Evolutionary conservation across 2,797 vertebrate genomes (phyloP).

Genomic region (Microctenopoma stevenorrisi): DNA sequence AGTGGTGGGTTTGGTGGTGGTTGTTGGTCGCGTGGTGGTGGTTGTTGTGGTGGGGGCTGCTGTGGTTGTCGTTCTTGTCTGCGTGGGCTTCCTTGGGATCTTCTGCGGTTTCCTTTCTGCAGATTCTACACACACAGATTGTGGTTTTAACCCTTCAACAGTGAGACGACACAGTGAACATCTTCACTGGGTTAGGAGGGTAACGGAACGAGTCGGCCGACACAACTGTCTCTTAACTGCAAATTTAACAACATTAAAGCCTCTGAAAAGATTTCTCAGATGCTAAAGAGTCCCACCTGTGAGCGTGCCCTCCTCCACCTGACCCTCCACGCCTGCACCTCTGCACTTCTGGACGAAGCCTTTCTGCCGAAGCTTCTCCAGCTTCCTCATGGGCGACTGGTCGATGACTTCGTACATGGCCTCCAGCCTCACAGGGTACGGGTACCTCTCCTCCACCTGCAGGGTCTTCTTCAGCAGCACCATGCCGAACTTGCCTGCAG

Average conservation of each 20-base stretch:
- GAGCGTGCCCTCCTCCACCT: slow-evolving; percentile 85
- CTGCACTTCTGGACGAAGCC: slow-evolving; percentile 96
- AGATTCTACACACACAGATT: slow-evolving; percentile 47
- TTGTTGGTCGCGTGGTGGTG: slow-evolving; percentile 45
- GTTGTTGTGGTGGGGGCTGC: slow-evolving; percentile 62
- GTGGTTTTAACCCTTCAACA: no score
- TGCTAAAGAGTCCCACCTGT: slow-evolving; percentile 46
- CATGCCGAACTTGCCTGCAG: slow-evolving; percentile 92
- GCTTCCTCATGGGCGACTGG: slow-evolving; percentile 90
- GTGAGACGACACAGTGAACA: no score
- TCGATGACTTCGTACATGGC: slow-evolving; percentile 97
- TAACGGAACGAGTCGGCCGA: no score
- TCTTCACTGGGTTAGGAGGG: no score
- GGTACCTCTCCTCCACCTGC: slow-evolving; percentile 96
- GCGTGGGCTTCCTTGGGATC: slow-evolving; percentile 64
- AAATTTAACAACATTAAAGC: no score
- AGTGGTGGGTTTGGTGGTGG: slow-evolving; percentile 59
- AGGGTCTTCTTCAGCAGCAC: slow-evolving; percentile 95
- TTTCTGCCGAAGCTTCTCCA: slow-evolving; percentile 95
- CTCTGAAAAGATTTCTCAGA: background rate
- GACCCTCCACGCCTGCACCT: slow-evolving; percentile 93
- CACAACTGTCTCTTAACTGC: background rate
- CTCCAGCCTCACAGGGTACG: slow-evolving; percentile 96
- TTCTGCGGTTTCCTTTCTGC: slow-evolving; percentile 73
- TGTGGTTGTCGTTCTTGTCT: slow-evolving; percentile 59